phyloP scores from a whole-genome alignment of 2,797 vertebrate genomes.

The Pteronotus mesoamericanus region DNA sequence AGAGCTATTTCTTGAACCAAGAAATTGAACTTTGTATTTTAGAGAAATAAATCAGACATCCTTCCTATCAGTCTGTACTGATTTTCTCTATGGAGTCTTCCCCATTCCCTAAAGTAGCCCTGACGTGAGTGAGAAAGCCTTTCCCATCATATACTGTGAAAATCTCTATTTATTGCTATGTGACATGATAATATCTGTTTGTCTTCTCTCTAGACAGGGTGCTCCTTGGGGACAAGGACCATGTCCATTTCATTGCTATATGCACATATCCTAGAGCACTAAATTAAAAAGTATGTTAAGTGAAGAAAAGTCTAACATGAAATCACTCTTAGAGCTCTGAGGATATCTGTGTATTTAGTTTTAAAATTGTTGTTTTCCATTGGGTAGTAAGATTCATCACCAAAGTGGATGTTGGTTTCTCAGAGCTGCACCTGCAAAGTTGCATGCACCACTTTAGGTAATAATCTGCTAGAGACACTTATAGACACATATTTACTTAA shows the following conservation, averaged over 20 bases:
- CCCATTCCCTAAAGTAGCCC: not conserved
- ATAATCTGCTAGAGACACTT: slow-evolving; percentile 59
- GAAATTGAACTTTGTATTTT: slow-evolving; percentile 68
- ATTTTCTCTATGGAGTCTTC: slow-evolving; percentile 37
- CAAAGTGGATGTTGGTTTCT: slow-evolving; percentile 61
- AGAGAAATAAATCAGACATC: slow-evolving; percentile 61
- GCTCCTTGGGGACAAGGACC: not conserved
- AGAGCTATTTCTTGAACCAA: slow-evolving; percentile 65
- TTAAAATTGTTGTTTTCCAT: slow-evolving; percentile 28
- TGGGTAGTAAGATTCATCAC: slow-evolving; percentile 39
- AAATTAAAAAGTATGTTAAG: slow-evolving; percentile 8
- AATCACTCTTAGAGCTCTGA: slow-evolving; percentile 21
- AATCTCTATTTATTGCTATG: not conserved
- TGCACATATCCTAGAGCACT: not conserved
- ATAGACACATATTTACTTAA: slow-evolving; percentile 72
- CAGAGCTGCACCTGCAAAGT: slow-evolving; percentile 59
- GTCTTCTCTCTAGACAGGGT: not conserved
- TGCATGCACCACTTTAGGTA: slow-evolving; percentile 53
- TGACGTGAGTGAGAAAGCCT: not conserved
- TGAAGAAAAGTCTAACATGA: slow-evolving; percentile 14
- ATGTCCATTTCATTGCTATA: not conserved
- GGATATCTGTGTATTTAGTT: slow-evolving; percentile 27
- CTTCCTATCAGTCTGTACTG: slow-evolving; percentile 33
- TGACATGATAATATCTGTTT: not conserved
- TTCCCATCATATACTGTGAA: not conserved